A percentile compares a stretch with the other conserved stretches of the same genome.
phyloP scores from a whole-genome alignment of 2,797 vertebrate genomes.

The Spea hammondii region DNA sequence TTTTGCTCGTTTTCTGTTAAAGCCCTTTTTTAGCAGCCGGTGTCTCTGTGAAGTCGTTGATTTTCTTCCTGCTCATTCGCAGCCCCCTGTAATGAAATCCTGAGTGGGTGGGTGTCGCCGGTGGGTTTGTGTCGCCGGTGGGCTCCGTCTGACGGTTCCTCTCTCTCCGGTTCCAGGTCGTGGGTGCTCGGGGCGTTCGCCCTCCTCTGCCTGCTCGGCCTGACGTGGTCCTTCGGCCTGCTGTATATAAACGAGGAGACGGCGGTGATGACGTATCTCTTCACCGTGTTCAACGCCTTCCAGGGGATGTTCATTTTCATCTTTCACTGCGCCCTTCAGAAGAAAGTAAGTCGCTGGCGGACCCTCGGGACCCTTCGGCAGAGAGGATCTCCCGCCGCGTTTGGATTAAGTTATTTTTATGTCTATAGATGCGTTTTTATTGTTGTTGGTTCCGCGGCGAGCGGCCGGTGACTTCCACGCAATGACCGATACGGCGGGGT shows the following conservation, averaged over 20 bases:
- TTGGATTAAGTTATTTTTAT: too few relatives aligned
- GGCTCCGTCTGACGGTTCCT: neutral
- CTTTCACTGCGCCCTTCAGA: conserved; percentile 97
- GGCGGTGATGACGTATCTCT: conserved; percentile 95
- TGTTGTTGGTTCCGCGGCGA: too few relatives aligned
- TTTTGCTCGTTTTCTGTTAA: too few relatives aligned
- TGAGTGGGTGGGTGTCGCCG: too few relatives aligned
- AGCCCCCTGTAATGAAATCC: too few relatives aligned
- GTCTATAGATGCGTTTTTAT: too few relatives aligned
- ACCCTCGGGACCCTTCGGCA: too few relatives aligned
- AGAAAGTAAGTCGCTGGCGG: conserved; percentile 81
- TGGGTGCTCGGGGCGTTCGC: conserved; percentile 97
- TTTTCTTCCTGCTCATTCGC: too few relatives aligned
- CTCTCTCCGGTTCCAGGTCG: conserved; percentile 76
- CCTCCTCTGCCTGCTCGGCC: conserved; percentile 90
- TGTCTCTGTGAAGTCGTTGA: too few relatives aligned
- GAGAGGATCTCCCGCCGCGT: too few relatives aligned
- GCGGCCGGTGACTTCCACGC: conserved; percentile 57
- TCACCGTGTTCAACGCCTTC: conserved; percentile 97
- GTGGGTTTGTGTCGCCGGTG: too few relatives aligned
- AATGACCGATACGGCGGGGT: conserved; percentile 64
- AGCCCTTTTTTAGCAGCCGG: too few relatives aligned
- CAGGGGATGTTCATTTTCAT: conserved; percentile 99
- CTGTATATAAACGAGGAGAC: conserved; percentile 95
- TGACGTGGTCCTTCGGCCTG: conserved; percentile 96